Base-by-base conservation (phyloP, 2,113 vertebrate species). In the Tetrao urogallus region DNA sequence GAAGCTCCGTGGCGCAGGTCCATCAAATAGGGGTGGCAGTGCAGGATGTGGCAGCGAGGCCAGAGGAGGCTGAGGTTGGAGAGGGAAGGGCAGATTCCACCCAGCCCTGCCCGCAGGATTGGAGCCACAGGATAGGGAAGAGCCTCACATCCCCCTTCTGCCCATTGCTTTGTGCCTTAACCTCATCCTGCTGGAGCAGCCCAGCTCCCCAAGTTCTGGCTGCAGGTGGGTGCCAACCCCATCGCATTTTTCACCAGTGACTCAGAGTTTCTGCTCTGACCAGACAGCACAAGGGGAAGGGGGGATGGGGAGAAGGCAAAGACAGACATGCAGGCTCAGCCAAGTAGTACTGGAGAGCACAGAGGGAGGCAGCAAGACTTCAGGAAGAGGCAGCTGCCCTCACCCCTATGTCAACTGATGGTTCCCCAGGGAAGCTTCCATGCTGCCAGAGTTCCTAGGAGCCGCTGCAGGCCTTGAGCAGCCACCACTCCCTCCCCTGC, bases 1-100 rank as follows among this genome's bases (percentile, higher is more conserved):
- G 24, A 5, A n/a, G 8, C 66, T 19, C 7, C 0, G 8, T 4
- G 36, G 28, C 32, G 38, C 13, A 1, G 3, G 1, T 25, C 4
- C 28, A n/a, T 65, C 25, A 22, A n/a, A 82, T 45, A 69, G 4
- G 27, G 73, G 47, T 30, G 61, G 56, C 25, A 2, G 65, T 30
- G 66, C 43, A 65, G 75, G 80, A 56, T 21, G 63, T 1, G 57
- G 65, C 43, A 38, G n/a, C 11, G 75, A 74, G 24, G 2, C 57
- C 64, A 34, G 52, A 3, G n/a, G 56, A 12, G 3, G 73, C 52
- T 19, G 50, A 76, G 56, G 25, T 17, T 8, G 0, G 38, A 43
- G 13, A n/a, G 27, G 13, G 75, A 32, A 21, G 40, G 54, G 36
- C 1, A 0, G 66, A 5, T 3, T 8, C 28, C 10, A 6, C 36